phyloP scores from a whole-genome alignment of 2,113 vertebrate genomes.

The Phocoena phocoena region DNA sequence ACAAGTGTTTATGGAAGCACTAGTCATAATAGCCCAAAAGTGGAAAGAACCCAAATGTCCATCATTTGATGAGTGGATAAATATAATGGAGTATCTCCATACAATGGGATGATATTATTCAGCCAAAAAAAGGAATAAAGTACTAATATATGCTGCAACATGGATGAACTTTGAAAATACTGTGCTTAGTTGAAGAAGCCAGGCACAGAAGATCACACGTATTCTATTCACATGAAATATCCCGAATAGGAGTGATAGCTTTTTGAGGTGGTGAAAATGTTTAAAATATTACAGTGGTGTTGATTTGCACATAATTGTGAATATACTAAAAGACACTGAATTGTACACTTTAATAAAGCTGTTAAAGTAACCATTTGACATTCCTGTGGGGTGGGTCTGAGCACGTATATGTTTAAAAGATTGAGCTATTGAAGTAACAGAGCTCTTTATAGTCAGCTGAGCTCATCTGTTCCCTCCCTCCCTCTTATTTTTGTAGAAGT shows the following conservation, averaged over 20 bases:
- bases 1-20: neutral
- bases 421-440: neutral
- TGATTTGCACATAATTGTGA: neutral
- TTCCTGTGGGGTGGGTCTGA: neutral
- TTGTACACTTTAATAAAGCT: neutral
- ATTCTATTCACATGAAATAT: neutral
- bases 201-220: neutral
- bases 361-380: neutral
- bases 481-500: slow-evolving; percentile 80
- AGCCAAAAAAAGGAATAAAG: neutral
- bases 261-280: slow-evolving; percentile 34
- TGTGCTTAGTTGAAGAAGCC: neutral
- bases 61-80: neutral
- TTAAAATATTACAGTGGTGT: neutral
- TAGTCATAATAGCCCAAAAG: slow-evolving; percentile 18
- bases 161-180: neutral
- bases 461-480: neutral
- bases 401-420: neutral
- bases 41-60: neutral
- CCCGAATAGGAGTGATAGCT: neutral
- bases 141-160: neutral
- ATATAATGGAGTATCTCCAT: neutral
- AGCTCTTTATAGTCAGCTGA: neutral
- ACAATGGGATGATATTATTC: neutral
- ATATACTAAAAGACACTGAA: neutral